Percentiles rank a stretch among this genome's conserved stretches.
These are phyloP conservation scores for Noctua janthina DNA, from an alignment of 2,888 invertebrate genomes.

Conservation along the genomic window DNA sequence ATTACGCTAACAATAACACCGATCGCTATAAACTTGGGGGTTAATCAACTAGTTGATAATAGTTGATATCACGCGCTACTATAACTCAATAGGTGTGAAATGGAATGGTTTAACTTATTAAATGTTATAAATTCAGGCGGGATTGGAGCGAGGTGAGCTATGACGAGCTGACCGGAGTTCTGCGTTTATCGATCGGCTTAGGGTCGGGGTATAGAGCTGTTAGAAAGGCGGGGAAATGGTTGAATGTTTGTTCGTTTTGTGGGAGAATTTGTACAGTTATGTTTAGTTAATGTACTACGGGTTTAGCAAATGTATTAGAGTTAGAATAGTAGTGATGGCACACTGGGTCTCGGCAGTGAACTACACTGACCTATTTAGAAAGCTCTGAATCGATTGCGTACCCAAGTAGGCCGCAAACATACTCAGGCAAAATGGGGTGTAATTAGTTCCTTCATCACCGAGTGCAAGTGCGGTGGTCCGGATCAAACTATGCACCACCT, in stretches of 20 bases:
- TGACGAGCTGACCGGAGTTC: conserved; percentile 38
- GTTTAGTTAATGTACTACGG: background rate
- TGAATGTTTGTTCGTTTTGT: background rate
- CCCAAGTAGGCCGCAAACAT: too few species aligned
- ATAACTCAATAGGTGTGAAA: conserved; percentile 78
- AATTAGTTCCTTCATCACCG: too few species aligned
- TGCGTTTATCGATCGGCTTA: conserved; percentile 50
- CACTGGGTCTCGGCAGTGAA: too few species aligned
- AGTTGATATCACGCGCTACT: conserved; percentile 59
- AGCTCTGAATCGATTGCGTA: too few species aligned
- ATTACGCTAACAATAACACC: conserved; percentile 62
- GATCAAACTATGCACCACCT: too few species aligned
- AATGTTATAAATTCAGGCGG: conserved; percentile 68
- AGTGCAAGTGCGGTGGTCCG: too few species aligned
- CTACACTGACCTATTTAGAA: too few species aligned
- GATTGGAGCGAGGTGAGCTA: conserved; percentile 56
- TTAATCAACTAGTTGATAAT: conserved; percentile 63
- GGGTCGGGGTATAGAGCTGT: conserved; percentile 3
- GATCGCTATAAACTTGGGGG: conserved; percentile 56
- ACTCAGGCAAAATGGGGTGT: too few species aligned
- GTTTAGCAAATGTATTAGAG: background rate
- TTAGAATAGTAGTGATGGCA: background rate
- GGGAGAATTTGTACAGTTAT: conserved; percentile 7
- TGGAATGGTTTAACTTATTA: conserved; percentile 75
- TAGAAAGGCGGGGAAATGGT: conserved; percentile 8